These are phyloP conservation scores for Pristiophorus japonicus DNA, from an alignment of 2,113 vertebrate genomes.

Conservation along the genomic window DNA sequence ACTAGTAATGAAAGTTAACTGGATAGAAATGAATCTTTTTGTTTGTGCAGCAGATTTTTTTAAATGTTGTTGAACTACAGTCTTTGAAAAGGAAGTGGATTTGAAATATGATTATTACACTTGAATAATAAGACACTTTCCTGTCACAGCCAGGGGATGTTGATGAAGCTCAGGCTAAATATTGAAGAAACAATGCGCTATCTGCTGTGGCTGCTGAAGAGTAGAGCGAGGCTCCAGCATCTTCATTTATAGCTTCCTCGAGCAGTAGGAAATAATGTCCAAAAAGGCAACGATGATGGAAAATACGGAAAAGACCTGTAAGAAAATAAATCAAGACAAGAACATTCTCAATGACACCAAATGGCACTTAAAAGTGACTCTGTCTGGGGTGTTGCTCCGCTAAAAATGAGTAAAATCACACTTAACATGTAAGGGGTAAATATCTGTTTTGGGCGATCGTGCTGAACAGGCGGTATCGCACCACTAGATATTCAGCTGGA, in stretches of 20 bases:
- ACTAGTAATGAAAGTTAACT: not conserved
- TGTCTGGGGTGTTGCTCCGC: not conserved
- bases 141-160: not conserved
- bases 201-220: not conserved
- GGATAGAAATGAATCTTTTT: not conserved
- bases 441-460: not conserved
- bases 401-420: not conserved
- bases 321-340: slow-evolving; percentile 10
- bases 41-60: not conserved
- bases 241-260: not conserved
- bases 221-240: not conserved
- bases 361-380: not conserved
- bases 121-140: slow-evolving; percentile 13
- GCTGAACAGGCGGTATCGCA: not conserved
- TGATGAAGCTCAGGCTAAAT: not conserved
- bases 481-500: not conserved
- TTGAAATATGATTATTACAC: not conserved
- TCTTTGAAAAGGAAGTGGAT: not conserved
- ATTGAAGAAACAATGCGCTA: not conserved
- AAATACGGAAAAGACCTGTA: not conserved
- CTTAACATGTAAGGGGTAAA: not conserved
- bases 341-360: not conserved
- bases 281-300: not conserved
- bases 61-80: not conserved
- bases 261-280: not conserved